Evolutionary conservation across 2,797 vertebrate species (phyloP).

Genomic region (Hippoglossus hippoglossus): DNA sequence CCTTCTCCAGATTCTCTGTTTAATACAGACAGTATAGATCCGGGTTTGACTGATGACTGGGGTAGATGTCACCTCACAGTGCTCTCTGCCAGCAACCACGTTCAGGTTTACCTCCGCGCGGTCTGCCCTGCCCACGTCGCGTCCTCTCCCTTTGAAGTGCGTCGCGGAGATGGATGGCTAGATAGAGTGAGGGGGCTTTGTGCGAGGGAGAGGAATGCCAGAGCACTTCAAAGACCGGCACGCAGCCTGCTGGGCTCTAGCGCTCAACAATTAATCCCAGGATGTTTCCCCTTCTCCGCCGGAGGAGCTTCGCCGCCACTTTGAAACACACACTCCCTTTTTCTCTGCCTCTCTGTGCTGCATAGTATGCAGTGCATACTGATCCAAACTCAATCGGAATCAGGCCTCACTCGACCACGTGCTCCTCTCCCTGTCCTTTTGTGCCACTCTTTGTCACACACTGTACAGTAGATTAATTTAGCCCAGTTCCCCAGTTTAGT

Average conservation of each 20-base stretch:
- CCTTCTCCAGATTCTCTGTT: conserved; percentile 6
- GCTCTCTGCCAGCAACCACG: conserved; percentile 35
- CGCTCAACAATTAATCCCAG: conserved; percentile 76
- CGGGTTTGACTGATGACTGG: conserved; percentile 38
- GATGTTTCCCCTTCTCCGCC: conserved; percentile 64
- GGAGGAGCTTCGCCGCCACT: conserved; percentile 59
- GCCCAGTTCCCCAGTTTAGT: conserved; percentile 50
- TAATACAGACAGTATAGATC: conserved; percentile 22
- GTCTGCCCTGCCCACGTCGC: conserved; percentile 49
- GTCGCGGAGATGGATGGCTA: conserved; percentile 62
- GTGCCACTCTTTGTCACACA: conserved; percentile 30
- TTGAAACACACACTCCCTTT: conserved; percentile 55
- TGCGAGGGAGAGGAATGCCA: conserved; percentile 54
- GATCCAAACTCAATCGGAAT: conserved; percentile 31
- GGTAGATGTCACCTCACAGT: conserved; percentile 49
- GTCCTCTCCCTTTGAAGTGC: conserved; percentile 72
- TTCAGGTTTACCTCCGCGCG: conserved; percentile 34
- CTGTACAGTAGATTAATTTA: conserved; percentile 68
- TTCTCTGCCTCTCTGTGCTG: conserved; percentile 13
- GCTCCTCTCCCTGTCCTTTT: conserved; percentile 9
- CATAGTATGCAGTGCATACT: too few relatives aligned
- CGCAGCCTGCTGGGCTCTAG: conserved; percentile 65
- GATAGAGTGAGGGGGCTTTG: conserved; percentile 59
- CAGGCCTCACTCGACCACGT: conserved; percentile 1
- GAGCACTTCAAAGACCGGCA: conserved; percentile 77